A percentile compares a stretch with the other conserved stretches of the same genome.
These are phyloP conservation scores for Pseudomyrmex concolor DNA, from an alignment of 1,140 invertebrate species.

Conservation along the genomic window DNA sequence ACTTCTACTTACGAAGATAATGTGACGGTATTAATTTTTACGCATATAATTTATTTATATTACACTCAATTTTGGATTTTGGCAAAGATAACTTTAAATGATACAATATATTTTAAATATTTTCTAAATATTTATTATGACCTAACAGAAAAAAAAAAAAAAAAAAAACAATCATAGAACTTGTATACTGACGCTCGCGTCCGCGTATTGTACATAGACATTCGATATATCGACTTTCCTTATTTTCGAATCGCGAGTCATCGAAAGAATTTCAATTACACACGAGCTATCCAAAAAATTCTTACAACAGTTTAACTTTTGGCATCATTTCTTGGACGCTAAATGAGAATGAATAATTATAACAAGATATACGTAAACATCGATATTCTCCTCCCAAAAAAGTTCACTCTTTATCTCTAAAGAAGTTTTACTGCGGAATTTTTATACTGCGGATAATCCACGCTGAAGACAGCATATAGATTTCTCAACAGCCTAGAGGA, in stretches of 20 bases:
- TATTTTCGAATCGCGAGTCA: not conserved
- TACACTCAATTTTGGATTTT: no score
- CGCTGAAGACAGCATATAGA: conserved; percentile 38
- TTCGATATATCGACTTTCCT: not conserved
- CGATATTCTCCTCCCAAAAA: not conserved
- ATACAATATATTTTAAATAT: no score
- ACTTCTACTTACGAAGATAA: no score
- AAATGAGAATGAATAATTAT: conserved; percentile 9
- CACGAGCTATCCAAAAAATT: not conserved
- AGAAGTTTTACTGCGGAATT: not conserved
- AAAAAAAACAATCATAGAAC: no score
- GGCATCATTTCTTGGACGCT: not conserved
- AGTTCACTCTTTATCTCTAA: not conserved
- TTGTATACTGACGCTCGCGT: not conserved
- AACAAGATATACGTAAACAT: not conserved
- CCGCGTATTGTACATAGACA: not conserved
- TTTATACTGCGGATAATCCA: conserved; percentile 2
- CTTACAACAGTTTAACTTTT: not conserved
- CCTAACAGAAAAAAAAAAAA: not conserved
- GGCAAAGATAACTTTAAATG: no score
- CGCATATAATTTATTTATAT: no score
- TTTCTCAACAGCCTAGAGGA: conserved; percentile 14
- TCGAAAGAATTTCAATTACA: not conserved
- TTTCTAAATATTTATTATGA: not conserved
- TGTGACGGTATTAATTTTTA: no score